These are phyloP conservation scores for Zootermopsis nevadensis DNA, from an alignment of 2,888 invertebrate species.

Conservation along the genomic window DNA sequence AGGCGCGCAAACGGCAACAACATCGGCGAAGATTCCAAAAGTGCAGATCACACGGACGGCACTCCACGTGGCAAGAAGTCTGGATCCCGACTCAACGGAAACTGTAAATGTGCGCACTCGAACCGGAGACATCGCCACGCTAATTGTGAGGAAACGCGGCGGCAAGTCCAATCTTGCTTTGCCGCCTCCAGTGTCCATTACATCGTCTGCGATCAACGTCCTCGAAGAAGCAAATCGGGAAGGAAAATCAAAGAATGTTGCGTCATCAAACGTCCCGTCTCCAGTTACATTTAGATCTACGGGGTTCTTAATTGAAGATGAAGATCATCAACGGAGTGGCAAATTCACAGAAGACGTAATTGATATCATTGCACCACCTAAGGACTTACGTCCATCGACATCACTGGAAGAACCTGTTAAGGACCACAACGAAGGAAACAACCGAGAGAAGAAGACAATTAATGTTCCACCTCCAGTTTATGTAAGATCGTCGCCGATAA, in stretches of 20 bases:
- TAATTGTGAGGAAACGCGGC: constrained; percentile 79
- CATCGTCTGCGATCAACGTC: constrained; percentile 59
- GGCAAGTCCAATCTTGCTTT: constrained; percentile 64
- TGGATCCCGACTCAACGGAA: constrained; percentile 81
- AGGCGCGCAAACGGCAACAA: background rate
- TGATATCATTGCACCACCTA: constrained; percentile 13
- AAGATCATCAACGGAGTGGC: background rate
- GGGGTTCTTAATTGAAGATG: background rate
- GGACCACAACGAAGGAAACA: background rate
- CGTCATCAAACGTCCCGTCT: background rate
- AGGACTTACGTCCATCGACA: constrained; percentile 42
- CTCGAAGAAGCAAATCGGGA: constrained; percentile 53
- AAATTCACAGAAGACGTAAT: constrained; percentile 1
- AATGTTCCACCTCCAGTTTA: constrained; percentile 75
- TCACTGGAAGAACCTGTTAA: background rate
- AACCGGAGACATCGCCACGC: constrained; percentile 79
- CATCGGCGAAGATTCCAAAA: constrained; percentile 49
- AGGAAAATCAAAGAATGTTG: background rate
- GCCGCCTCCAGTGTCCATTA: constrained; percentile 43
- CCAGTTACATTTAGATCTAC: background rate
- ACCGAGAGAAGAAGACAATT: background rate
- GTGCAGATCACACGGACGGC: constrained; percentile 56
- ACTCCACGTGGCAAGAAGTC: constrained; percentile 64
- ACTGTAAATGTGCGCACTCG: constrained; percentile 81
- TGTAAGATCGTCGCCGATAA: constrained; percentile 74